Evolutionary conservation across 1,140 invertebrate genomes (phyloP), one percentile per base, ranked within the genome.

Genomic region (Prorops nasuta): DNA sequence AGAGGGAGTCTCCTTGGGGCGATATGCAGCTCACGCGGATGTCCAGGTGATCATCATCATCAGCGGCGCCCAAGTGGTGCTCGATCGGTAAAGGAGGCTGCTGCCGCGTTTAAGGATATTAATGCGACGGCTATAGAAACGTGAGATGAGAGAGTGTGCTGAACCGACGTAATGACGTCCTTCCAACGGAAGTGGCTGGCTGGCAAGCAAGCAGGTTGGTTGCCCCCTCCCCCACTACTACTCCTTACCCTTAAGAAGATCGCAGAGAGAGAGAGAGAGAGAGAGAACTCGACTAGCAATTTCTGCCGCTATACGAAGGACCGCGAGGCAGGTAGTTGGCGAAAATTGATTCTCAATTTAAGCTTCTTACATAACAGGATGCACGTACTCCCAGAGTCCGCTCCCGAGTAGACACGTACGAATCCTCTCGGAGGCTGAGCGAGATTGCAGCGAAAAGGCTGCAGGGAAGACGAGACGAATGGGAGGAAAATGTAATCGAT

Each of bases 301-400:
- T 28, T 6, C 4, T 28, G 24, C 24, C 24, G 4, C 4, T 28
- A 28, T 28, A 6, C 24, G 4, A 6, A 10, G 24, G 24, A 28
- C 4, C 24, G 24, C 24, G 24, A 4, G 24, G 10, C 10, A 28
- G 24, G 4, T 24, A 18, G 34, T 19, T 24, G 22, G 43, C 43
- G 60, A 63, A 64, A 64, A 64, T 64, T 63, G 54, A 64, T 64
- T 58, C 54, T 58, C 51, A 48, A 63, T 64, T 63, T 60, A 42
- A 60, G 35, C 61, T 41, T 40, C 57, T 60, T 63, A 56, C 49
- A 55, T 52, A 63, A 64, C 62, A 64, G 57, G 57, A 63, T 58
- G 57, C 61, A 60, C 56, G 61, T 64, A 57, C 46, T 56, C 53
- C 51, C n/a, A n/a, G n/a, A n/a, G n/a, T 28, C 4, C 24, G 24